Percentiles rank a stretch among this genome's conserved stretches.
These are phyloP conservation scores for Nannobrachium achirus DNA, from an alignment of 2,113 vertebrate genomes.

Conservation along the genomic window DNA sequence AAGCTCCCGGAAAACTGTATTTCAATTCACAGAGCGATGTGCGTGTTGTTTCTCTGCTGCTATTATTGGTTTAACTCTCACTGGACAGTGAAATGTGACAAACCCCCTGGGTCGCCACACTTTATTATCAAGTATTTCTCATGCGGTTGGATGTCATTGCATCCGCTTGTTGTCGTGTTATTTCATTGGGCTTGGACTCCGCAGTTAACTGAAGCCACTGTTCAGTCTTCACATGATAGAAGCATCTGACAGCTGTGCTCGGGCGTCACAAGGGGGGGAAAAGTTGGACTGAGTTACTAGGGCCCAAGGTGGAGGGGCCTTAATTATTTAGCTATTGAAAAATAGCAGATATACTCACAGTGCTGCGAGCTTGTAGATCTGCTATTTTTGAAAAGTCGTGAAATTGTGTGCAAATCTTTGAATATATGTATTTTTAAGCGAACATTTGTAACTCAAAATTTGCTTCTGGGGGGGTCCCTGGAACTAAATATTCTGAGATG, in stretches of 20 bases:
- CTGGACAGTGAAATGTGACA: neutral
- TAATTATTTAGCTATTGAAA: no score
- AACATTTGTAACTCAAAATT: no score
- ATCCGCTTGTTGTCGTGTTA: neutral
- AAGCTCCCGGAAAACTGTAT: neutral
- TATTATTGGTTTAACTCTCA: neutral
- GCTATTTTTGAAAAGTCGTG: no score
- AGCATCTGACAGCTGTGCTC: constrained; percentile 48
- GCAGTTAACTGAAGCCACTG: neutral
- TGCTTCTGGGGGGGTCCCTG: no score
- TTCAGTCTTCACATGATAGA: constrained; percentile 13
- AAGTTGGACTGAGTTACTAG: no score
- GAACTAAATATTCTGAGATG: no score
- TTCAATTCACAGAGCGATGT: neutral
- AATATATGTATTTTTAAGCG: no score
- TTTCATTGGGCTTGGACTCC: neutral
- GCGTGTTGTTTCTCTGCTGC: neutral
- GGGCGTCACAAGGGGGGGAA: no score
- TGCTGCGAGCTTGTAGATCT: no score
- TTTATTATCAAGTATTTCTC: constrained; percentile 1
- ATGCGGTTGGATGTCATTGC: constrained; percentile 37
- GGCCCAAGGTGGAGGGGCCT: no score
- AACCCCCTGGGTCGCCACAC: neutral
- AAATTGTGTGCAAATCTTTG: no score
- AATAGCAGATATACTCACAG: no score